A percentile compares a stretch with the other conserved stretches of the same genome.
Conservation (phyloP, 1,140 invertebrate species). For the Chironomus striatipennis region DNA sequence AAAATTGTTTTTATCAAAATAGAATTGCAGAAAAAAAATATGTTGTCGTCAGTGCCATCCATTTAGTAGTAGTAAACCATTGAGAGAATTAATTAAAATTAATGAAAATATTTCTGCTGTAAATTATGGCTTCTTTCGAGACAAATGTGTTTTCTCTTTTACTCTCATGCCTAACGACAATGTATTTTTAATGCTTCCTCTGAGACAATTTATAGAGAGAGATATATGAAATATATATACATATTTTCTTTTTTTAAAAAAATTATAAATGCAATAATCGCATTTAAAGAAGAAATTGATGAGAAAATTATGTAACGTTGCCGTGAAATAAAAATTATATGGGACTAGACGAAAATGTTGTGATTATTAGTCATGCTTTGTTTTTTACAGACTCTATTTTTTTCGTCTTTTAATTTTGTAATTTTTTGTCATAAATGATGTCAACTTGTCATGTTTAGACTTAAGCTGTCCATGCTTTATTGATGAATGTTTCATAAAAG, state of each 20-base stretch:
- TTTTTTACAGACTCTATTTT: too few relatives aligned
- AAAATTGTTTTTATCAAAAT: neutral
- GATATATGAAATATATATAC: neutral
- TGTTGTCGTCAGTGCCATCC: neutral
- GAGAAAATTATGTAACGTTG: neutral
- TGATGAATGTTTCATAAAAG: too few relatives aligned
- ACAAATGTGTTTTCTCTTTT: neutral
- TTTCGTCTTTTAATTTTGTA: too few relatives aligned
- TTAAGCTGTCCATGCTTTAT: too few relatives aligned
- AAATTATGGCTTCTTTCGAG: constrained; percentile 13
- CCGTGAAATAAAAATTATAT: neutral
- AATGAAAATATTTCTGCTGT: constrained; percentile 3
- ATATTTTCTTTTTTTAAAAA: neutral
- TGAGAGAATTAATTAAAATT: constrained; percentile 9
- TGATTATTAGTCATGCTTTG: too few relatives aligned
- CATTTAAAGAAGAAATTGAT: neutral
- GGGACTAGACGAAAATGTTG: too few relatives aligned
- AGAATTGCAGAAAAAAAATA: neutral
- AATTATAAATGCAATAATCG: constrained; percentile 1
- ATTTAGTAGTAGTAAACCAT: neutral
- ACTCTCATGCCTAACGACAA: neutral
- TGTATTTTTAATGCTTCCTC: constrained; percentile 9
- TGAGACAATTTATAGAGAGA: neutral
- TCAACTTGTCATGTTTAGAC: too few relatives aligned
- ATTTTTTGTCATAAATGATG: too few relatives aligned